Evolutionary conservation across 37 sponge, comb jelly and placozoan species (phyloP).

Genomic region (Oscarella lobularis): DNA sequence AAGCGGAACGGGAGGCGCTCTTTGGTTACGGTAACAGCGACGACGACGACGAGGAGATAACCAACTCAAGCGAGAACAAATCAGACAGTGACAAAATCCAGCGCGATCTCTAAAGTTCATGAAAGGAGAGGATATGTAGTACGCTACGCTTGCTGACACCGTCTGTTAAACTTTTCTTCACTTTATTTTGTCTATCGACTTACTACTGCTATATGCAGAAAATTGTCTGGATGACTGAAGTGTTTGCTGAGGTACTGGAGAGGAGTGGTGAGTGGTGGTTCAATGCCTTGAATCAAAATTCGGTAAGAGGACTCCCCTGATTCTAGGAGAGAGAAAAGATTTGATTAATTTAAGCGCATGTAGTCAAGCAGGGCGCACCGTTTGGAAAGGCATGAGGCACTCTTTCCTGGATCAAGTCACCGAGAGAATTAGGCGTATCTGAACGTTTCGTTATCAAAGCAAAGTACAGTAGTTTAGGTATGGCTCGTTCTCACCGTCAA

Average conservation of each 20-base stretch:
- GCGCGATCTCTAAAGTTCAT: too few relatives aligned
- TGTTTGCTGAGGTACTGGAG: constrained; percentile 89
- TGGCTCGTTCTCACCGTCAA: not conserved
- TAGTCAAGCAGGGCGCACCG: too few relatives aligned
- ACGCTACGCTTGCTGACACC: too few relatives aligned
- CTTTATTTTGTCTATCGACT: not conserved
- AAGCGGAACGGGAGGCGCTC: not conserved
- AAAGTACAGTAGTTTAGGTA: too few relatives aligned
- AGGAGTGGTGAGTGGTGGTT: constrained; percentile 47
- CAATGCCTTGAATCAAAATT: constrained; percentile 70
- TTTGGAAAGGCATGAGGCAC: not conserved
- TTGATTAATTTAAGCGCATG: not conserved
- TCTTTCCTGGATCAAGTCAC: not conserved
- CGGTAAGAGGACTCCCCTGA: not conserved
- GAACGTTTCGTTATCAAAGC: too few relatives aligned
- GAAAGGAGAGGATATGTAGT: too few relatives aligned
- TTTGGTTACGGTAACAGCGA: not conserved
- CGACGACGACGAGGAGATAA: not conserved
- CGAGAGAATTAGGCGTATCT: not conserved
- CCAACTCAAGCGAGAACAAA: too few relatives aligned
- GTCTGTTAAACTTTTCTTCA: too few relatives aligned
- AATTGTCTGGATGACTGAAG: constrained; percentile 89
- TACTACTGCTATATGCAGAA: constrained; percentile 79
- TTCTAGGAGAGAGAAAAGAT: not conserved
- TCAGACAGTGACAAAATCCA: too few relatives aligned